Conservation (phyloP, 2,888 invertebrate species). For the Cephus rjabovi region DNA sequence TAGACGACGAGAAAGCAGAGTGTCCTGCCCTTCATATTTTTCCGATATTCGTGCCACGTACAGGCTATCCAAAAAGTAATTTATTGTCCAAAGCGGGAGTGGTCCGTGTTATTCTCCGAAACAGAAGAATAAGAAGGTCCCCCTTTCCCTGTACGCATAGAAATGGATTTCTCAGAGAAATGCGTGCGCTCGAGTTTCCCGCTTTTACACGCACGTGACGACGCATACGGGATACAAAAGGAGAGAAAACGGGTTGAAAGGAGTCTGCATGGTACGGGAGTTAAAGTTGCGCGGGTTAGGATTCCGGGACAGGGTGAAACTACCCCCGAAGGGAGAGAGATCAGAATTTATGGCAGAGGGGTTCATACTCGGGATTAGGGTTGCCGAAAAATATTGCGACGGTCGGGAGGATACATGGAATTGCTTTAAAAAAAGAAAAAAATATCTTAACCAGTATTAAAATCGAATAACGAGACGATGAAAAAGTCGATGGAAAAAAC, state of each 20-base stretch:
- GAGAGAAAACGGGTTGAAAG: conserved; percentile 6
- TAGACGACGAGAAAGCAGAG: neutral
- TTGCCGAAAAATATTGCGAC: conserved; percentile 23
- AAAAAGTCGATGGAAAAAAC: neutral
- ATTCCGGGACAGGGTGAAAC: conserved; percentile 18
- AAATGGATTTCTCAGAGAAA: neutral
- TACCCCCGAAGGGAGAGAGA: conserved; percentile 21
- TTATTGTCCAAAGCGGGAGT: neutral
- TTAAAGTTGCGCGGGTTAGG: conserved; percentile 30
- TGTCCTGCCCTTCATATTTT: neutral
- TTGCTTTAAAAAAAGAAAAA: neutral
- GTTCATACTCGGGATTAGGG: conserved; percentile 23
- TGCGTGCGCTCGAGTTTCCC: neutral
- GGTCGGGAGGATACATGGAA: neutral
- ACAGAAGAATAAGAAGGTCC: neutral
- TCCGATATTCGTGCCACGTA: neutral
- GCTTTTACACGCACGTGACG: neutral
- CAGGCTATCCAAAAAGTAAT: neutral
- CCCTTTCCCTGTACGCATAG: neutral
- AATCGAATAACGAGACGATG: neutral
- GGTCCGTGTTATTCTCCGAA: neutral
- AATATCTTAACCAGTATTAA: neutral
- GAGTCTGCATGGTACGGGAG: conserved; percentile 11
- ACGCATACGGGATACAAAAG: neutral
- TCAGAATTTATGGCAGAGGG: conserved; percentile 28